phyloP scores from a whole-genome alignment of 2,888 invertebrate genomes.

The Eumacrocentrus americanus region DNA sequence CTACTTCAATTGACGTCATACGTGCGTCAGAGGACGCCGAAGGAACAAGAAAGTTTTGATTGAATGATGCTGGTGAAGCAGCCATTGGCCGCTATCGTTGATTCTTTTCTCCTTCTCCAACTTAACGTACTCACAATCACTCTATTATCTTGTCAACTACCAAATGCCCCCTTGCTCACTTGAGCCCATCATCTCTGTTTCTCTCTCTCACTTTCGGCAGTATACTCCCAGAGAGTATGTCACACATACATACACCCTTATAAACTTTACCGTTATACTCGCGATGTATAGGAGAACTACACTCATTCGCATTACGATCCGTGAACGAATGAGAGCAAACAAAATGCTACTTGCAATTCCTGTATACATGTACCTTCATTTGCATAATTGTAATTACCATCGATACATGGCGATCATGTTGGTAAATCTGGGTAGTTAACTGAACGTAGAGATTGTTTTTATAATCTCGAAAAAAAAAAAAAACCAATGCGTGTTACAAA shows the following conservation, averaged over 20 bases:
- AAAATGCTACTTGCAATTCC: background rate
- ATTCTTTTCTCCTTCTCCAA: slow-evolving; percentile 48
- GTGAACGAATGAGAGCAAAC: no score
- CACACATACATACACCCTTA: no score
- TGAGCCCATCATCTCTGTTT: slow-evolving; percentile 49
- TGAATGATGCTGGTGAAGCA: slow-evolving; percentile 52
- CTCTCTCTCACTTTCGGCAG: slow-evolving; percentile 23
- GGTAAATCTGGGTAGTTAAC: background rate
- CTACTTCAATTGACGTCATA: slow-evolving; percentile 58
- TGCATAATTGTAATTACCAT: slow-evolving; percentile 8
- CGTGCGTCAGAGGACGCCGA: slow-evolving; percentile 57
- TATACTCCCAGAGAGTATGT: slow-evolving; percentile 18
- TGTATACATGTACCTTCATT: background rate
- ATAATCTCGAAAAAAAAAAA: background rate
- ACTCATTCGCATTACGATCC: no score
- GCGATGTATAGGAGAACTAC: background rate
- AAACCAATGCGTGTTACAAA: background rate
- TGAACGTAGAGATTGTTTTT: background rate
- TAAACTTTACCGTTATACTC: background rate
- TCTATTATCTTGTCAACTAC: slow-evolving; percentile 54
- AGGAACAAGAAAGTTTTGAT: slow-evolving; percentile 60
- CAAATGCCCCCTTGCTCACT: slow-evolving; percentile 52
- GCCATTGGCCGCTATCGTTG: slow-evolving; percentile 40
- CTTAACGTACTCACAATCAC: slow-evolving; percentile 42
- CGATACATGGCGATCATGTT: background rate